A percentile compares a stretch with the other conserved stretches of the same genome.
phyloP scores from a whole-genome alignment of 2,888 invertebrate genomes.

The Cremastinae sp. region DNA sequence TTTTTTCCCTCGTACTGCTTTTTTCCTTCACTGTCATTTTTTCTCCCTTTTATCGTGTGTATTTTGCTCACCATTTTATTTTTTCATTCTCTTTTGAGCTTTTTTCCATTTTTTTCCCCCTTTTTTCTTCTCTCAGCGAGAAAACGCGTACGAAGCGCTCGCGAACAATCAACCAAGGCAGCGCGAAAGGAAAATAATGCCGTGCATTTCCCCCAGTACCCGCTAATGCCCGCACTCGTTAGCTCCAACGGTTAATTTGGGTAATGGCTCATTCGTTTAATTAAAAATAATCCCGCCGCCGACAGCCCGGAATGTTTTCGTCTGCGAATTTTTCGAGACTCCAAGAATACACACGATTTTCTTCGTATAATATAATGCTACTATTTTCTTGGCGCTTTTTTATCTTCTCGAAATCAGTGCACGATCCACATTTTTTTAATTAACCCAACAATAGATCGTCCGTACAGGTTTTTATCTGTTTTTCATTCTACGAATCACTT shows the following conservation, averaged over 20 bases:
- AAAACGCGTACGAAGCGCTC: constrained; percentile 22
- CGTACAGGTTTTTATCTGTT: too few relatives aligned
- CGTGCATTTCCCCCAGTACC: neutral
- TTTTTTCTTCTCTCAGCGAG: neutral
- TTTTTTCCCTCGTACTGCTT: neutral
- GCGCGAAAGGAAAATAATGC: constrained; percentile 14
- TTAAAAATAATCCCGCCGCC: constrained; percentile 30
- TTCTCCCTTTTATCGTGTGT: too few relatives aligned
- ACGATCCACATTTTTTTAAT: constrained; percentile 63
- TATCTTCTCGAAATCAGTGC: constrained; percentile 23
- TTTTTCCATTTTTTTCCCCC: too few relatives aligned
- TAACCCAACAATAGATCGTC: constrained; percentile 67
- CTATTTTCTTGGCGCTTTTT: constrained; percentile 25
- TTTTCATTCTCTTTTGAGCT: too few relatives aligned
- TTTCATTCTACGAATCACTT: too few relatives aligned
- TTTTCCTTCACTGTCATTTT: too few relatives aligned
- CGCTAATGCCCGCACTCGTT: constrained; percentile 9
- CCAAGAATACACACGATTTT: constrained; percentile 5
- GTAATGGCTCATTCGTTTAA: constrained; percentile 48
- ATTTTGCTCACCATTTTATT: too few relatives aligned
- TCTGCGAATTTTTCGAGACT: constrained; percentile 10
- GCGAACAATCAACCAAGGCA: constrained; percentile 50
- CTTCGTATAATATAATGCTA: constrained; percentile 43
- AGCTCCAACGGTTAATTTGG: constrained; percentile 39
- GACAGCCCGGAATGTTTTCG: constrained; percentile 11